These are phyloP conservation scores for Vipera latastei DNA, from an alignment of 2,797 vertebrate species.

Conservation along the genomic window DNA sequence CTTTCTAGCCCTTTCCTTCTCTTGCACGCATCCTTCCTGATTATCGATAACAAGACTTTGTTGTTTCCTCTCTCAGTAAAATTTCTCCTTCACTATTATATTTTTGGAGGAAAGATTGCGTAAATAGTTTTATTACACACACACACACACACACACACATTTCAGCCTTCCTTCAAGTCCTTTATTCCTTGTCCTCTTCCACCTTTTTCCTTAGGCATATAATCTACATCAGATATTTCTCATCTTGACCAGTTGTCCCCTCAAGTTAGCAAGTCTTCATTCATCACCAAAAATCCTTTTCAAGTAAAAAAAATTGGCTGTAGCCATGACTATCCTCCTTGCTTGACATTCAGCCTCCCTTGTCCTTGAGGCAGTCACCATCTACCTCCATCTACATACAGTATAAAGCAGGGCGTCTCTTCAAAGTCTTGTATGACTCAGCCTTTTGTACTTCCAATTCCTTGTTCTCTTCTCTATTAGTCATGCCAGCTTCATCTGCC, in stretches of 20 bases:
- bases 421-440: conserved; percentile 20
- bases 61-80: background rate
- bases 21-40: background rate
- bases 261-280: background rate
- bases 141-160: background rate
- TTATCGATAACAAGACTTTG: background rate
- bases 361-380: conserved; percentile 4
- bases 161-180: background rate
- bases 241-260: background rate
- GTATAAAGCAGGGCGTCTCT: background rate
- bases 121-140: background rate
- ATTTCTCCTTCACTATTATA: background rate
- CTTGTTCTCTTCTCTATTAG: conserved; percentile 20
- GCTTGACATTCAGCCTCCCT: background rate
- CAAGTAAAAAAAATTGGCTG: background rate
- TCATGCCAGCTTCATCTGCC: conserved; percentile 17
- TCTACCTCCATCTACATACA: conserved; percentile 8
- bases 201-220: background rate
- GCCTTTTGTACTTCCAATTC: background rate
- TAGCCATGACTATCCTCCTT: conserved; percentile 14
- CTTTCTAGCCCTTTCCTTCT: background rate
- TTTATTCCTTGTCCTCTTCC: background rate
- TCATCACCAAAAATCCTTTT: background rate
- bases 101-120: background rate
- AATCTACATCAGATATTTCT: background rate